A percentile compares a stretch with the other conserved stretches of the same genome.
These are phyloP conservation scores for Diplolepis rosae DNA, from an alignment of 2,888 invertebrate species.

Conservation along the genomic window DNA sequence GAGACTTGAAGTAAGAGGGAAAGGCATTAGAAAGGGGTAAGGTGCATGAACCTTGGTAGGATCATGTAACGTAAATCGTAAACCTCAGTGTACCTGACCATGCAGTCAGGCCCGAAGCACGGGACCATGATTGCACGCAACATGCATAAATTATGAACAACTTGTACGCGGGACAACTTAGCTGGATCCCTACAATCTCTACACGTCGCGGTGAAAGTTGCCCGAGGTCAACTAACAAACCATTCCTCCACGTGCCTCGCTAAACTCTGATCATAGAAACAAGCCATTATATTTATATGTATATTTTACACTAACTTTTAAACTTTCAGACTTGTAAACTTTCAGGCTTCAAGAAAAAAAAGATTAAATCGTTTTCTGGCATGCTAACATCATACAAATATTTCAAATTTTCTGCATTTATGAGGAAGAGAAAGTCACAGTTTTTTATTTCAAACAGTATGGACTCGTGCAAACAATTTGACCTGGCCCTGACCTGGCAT, in stretches of 20 bases:
- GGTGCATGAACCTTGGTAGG: conserved; percentile 57
- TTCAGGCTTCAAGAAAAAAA: background rate
- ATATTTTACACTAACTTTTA: background rate
- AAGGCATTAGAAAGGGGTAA: conserved; percentile 49
- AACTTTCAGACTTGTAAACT: background rate
- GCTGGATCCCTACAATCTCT: conserved; percentile 39
- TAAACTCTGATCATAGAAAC: conserved; percentile 36
- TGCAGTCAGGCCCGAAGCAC: conserved; percentile 57
- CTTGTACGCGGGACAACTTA: conserved; percentile 40
- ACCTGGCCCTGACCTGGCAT: too few species aligned
- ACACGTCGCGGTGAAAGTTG: conserved; percentile 66
- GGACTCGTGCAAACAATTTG: too few species aligned
- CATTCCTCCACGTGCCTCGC: conserved; percentile 42
- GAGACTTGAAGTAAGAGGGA: conserved; percentile 32
- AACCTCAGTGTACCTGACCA: conserved; percentile 64
- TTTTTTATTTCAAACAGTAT: background rate
- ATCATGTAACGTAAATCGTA: conserved; percentile 47
- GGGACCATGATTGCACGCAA: conserved; percentile 66
- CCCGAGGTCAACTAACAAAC: conserved; percentile 64
- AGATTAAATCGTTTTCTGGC: background rate
- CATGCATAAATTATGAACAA: conserved; percentile 64
- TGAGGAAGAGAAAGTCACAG: background rate
- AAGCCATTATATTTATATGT: conserved; percentile 30
- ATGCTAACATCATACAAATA: conserved; percentile 33
- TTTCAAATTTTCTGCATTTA: background rate